Percentiles rank a stretch among this genome's conserved stretches.
Conservation (phyloP, 2,113 vertebrate species). For the Dolichotis patagonum region DNA sequence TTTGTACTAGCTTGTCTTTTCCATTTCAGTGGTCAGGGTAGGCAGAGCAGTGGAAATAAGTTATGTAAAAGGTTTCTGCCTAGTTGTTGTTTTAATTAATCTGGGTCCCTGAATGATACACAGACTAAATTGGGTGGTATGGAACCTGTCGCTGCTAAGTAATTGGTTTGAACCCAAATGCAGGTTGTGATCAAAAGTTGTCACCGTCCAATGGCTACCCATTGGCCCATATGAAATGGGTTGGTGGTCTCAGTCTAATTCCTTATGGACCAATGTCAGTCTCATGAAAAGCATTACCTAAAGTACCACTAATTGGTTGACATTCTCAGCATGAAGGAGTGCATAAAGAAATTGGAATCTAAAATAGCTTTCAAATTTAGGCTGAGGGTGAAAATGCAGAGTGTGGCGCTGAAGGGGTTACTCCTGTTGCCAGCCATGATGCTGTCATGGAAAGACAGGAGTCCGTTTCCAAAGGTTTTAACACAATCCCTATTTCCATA, state of each 20-base stretch:
- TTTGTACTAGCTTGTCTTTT: constrained; percentile 38
- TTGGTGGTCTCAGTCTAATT: constrained; percentile 76
- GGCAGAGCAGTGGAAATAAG: constrained; percentile 68
- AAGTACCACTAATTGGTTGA: constrained; percentile 80
- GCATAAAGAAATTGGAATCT: constrained; percentile 65
- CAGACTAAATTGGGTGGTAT: constrained; percentile 67
- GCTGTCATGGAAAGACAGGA: neutral
- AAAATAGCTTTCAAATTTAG: constrained; percentile 53
- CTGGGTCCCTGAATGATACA: constrained; percentile 75
- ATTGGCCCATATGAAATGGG: constrained; percentile 77
- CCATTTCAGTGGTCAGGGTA: constrained; percentile 63
- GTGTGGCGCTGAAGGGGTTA: neutral
- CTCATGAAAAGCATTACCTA: constrained; percentile 75
- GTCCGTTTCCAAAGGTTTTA: neutral
- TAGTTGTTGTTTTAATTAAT: constrained; percentile 82
- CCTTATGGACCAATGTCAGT: constrained; percentile 69
- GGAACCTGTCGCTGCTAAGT: constrained; percentile 79
- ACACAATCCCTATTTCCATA: neutral
- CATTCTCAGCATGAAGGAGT: constrained; percentile 71
- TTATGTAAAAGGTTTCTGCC: constrained; percentile 63
- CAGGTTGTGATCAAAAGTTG: constrained; percentile 77
- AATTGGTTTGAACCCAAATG: constrained; percentile 79
- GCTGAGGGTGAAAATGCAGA: neutral
- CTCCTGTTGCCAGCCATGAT: neutral
- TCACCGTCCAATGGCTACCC: constrained; percentile 73